Evolutionary conservation across 2,113 vertebrate species (phyloP), one percentile per base, ranked within the genome.

Genomic region (Hemiprocne comata): DNA sequence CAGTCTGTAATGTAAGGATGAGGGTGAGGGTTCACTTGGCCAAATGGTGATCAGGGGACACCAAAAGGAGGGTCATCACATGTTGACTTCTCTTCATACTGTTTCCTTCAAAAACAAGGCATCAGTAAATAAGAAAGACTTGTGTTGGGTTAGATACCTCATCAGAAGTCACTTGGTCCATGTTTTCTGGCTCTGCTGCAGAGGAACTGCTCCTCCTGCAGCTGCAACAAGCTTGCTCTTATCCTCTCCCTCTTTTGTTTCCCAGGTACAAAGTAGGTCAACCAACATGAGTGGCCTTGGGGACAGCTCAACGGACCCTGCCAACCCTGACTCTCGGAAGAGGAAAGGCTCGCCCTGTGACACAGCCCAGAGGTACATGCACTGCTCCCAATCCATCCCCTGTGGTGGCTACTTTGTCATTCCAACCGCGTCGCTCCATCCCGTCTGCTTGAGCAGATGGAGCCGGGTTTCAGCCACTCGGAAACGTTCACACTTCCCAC

Each of bases 231-330:
- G 1, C 61, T 70, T 20, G 10, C 92, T 75, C 57, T 97, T 61
- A 90, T 58, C 69, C 69, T 90, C n/a, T 85, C 29, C 36, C 61
- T 93, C 81, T 79, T 77, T 80, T 1, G 18, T 7, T 10, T 90
- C 96, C 34, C 94, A 99, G 99, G 98, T 98, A 98, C 98, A 97
- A 98, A 97, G 91, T 98, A 98, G 97, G 97, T 98, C 98, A 98
- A 98, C 96, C 98, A 99, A 98, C 97, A 99, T 99, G 99, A 99
- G 99, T 97, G 98, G 99, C 97, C 98, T 99, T 31, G 99, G 99
- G 98, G 99, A 99, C 97, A 98, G 98, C 95, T 98, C 98, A 80
- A 98, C 98, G 20, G 99, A 99, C 97, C 98, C 98, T 80, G 97
- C 97, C 90, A 98, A 98, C 96, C 97, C 98, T 34, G 99, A 99